A percentile compares a stretch with the other conserved stretches of the same genome.
Evolutionary conservation across 2,113 vertebrate genomes (phyloP).

Genomic region (Pipa parva): DNA sequence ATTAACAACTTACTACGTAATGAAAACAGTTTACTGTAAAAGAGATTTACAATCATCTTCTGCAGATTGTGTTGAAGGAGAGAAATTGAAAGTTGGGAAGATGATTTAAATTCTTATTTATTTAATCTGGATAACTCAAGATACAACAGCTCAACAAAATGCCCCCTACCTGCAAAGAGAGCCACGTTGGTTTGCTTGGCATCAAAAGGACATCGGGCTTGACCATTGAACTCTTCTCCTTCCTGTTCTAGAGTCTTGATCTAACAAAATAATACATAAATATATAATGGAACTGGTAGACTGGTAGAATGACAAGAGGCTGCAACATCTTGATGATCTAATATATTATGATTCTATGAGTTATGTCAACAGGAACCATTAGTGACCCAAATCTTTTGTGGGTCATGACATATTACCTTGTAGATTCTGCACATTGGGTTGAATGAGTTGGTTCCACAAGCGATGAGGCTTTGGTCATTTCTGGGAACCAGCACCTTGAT

Average conservation of each 20-base stretch:
- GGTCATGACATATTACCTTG: slow-evolving; percentile 72
- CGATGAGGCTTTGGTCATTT: slow-evolving; percentile 78
- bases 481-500: slow-evolving; percentile 87
- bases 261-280: slow-evolving; percentile 47
- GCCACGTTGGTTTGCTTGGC: slow-evolving; percentile 84
- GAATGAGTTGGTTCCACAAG: slow-evolving; percentile 89
- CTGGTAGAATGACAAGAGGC: too few species aligned
- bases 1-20: not conserved
- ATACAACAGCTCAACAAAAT: too few species aligned
- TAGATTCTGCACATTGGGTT: slow-evolving; percentile 90
- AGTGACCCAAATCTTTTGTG: not conserved
- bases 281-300: too few species aligned
- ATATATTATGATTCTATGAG: too few species aligned
- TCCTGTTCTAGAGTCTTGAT: slow-evolving; percentile 78
- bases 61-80: not conserved
- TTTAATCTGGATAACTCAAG: not conserved
- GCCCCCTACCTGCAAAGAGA: slow-evolving; percentile 80
- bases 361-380: too few species aligned
- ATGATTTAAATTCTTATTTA: not conserved
- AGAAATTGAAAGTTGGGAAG: not conserved
- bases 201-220: slow-evolving; percentile 88
- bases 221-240: slow-evolving; percentile 83
- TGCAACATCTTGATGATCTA: too few species aligned
- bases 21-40: not conserved
- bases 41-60: not conserved